A percentile compares a stretch with the other conserved stretches of the same genome.
These are phyloP conservation scores for Philaethria dido DNA, from an alignment of 2,888 invertebrate genomes.

Conservation along the genomic window DNA sequence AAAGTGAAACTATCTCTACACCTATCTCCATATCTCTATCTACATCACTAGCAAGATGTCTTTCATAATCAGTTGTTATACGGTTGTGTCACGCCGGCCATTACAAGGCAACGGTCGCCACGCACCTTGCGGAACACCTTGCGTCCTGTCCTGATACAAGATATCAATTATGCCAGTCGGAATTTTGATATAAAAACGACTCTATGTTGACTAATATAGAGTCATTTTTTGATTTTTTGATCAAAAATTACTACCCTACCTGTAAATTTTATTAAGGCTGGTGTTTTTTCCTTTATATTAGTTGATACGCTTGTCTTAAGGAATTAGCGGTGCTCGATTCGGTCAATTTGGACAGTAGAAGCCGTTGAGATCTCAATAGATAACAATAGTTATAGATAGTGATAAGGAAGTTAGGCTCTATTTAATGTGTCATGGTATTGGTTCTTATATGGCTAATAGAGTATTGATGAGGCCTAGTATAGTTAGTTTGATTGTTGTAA, in stretches of 20 bases:
- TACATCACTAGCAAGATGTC: conserved; percentile 45
- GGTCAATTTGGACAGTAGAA: conserved; percentile 57
- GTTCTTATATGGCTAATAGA: conserved; percentile 40
- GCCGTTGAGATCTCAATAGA: conserved; percentile 70
- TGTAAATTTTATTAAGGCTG: conserved; percentile 77
- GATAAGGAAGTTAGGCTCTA: conserved; percentile 46
- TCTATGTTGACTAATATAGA: background rate
- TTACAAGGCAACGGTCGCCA: conserved; percentile 72
- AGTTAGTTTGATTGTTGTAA: no score
- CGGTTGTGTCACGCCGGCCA: conserved; percentile 60
- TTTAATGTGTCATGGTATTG: conserved; percentile 59
- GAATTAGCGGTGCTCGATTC: conserved; percentile 64
- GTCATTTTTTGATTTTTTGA: conserved; percentile 47
- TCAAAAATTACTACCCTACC: conserved; percentile 74
- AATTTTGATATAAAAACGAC: conserved; percentile 45
- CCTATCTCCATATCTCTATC: conserved; percentile 12
- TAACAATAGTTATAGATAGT: conserved; percentile 48
- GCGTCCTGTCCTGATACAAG: conserved; percentile 72
- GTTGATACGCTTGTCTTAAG: conserved; percentile 79
- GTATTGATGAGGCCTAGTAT: conserved; percentile 15
- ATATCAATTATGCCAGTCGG: conserved; percentile 63
- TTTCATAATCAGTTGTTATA: conserved; percentile 76
- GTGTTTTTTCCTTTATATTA: conserved; percentile 67
- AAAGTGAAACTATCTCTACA: conserved; percentile 47
- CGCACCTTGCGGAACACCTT: conserved; percentile 80